Percentiles rank a stretch among this genome's conserved stretches.
Evolutionary conservation across 2,113 vertebrate species (phyloP).

Genomic region (Vidua chalybeata): DNA sequence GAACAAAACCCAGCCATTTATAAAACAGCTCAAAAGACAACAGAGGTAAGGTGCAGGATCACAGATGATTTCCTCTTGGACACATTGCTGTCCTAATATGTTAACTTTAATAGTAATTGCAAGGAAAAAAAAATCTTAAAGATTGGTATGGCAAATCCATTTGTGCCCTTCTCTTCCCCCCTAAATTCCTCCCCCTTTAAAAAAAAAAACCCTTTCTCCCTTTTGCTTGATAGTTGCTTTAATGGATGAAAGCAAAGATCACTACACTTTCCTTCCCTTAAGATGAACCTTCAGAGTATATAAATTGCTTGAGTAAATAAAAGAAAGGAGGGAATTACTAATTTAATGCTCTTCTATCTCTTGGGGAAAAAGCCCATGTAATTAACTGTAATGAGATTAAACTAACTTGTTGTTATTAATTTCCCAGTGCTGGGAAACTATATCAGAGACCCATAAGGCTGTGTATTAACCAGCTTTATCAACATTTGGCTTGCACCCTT

Average conservation of each 20-base stretch:
- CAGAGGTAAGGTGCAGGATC: not conserved
- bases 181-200: not conserved
- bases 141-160: not conserved
- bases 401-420: constrained; percentile 72
- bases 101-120: not conserved
- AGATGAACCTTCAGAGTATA: constrained; percentile 34
- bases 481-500: not conserved
- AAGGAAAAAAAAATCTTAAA: not conserved
- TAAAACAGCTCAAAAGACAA: not conserved
- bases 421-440: constrained; percentile 51
- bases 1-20: not conserved
- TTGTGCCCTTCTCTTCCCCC: not conserved
- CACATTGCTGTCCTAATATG: not conserved
- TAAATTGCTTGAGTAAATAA: constrained; percentile 67
- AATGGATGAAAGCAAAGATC: not conserved
- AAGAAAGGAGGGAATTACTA: constrained; percentile 61
- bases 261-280: constrained; percentile 7
- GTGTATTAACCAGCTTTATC: constrained; percentile 35
- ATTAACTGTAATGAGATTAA: constrained; percentile 79
- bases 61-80: not conserved
- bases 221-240: constrained; percentile 24
- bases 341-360: constrained; percentile 66
- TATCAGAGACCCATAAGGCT: constrained; percentile 37
- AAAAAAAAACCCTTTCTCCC: not conserved
- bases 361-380: constrained; percentile 66